Base-by-base conservation (phyloP, 2,888 invertebrate species). In the Eupsilia transversa region DNA sequence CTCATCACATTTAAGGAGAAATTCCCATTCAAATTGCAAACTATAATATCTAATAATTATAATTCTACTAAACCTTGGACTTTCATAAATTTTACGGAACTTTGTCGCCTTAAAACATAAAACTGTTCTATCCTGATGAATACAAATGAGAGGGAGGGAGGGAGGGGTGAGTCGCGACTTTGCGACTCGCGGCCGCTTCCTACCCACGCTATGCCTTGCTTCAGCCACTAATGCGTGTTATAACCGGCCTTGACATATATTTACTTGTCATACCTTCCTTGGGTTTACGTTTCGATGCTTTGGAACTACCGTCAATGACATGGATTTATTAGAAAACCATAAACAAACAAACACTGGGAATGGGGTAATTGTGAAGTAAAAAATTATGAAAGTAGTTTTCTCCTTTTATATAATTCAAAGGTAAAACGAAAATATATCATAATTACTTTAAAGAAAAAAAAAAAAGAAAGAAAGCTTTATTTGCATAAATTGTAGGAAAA, bases 211-310 rank as follows among this genome's bases (percentile, higher is more conserved):
- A 83, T 75, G 71, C 71, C 75, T 73, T 75, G 74, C 83, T 77
- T 74, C 63, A 69, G 60, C 81, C 70, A 79, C 82, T 82, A 86
- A 86, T 83, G 85, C 86, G 83, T 86, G 83, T 82, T 85, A 82
- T 71, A 79, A 77, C 72, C 75, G 84, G 73, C 91, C 91, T 91
- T 91, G 91, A 83, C 90, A 89, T 83, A 90, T 80, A 88, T 89
- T 81, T 83, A 80, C 83, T 84, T 35, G 85, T 79, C 74, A 78
- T 74, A 74, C 73, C 64, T 77, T 77, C 69, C 65, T 74, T 59
- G 72, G 65, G 43, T 80, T 79, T 74, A 79, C 76, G 67, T 77
- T 85, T 41, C 30, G 65, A 57, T 52, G 49, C 57, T 77, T 80
- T 59, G 57, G 30, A 69, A 71, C 52, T 12, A 64, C 54, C 38